Percentiles rank a stretch among this genome's conserved stretches.
phyloP scores from a whole-genome alignment of 2,888 invertebrate genomes.

The Lymantria dispar region DNA sequence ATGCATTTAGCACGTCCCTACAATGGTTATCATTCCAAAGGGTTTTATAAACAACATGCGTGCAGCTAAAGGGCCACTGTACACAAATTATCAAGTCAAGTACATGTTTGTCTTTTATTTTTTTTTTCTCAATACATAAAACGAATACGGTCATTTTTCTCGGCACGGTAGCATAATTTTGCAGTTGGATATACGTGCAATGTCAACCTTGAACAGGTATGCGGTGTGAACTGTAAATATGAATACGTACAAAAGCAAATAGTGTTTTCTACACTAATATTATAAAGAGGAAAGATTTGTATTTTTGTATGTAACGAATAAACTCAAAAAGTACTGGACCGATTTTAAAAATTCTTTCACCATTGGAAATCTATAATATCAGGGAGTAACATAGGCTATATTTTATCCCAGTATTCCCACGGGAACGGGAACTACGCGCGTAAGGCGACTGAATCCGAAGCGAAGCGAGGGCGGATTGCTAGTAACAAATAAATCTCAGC shows the following conservation, averaged over 20 bases:
- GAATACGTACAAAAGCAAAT: not conserved
- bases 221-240: not conserved
- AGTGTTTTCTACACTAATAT: no score
- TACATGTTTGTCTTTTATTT: not conserved
- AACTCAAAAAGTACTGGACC: no score
- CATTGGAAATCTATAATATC: no score
- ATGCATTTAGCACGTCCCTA: slow-evolving; percentile 42
- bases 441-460: no score
- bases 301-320: no score
- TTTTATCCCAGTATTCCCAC: no score
- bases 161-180: not conserved
- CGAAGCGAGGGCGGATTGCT: no score
- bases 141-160: not conserved
- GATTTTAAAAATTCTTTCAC: no score
- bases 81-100: slow-evolving; percentile 14
- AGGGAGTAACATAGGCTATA: no score
- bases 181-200: not conserved
- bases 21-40: slow-evolving; percentile 34
- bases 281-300: no score
- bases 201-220: not conserved
- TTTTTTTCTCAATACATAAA: not conserved
- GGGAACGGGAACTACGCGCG: no score
- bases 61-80: slow-evolving; percentile 16
- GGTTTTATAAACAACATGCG: slow-evolving; percentile 33
- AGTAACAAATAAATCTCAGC: no score